Evolutionary conservation across 2,888 invertebrate species (phyloP).

Genomic region (Leucophenga montana): DNA sequence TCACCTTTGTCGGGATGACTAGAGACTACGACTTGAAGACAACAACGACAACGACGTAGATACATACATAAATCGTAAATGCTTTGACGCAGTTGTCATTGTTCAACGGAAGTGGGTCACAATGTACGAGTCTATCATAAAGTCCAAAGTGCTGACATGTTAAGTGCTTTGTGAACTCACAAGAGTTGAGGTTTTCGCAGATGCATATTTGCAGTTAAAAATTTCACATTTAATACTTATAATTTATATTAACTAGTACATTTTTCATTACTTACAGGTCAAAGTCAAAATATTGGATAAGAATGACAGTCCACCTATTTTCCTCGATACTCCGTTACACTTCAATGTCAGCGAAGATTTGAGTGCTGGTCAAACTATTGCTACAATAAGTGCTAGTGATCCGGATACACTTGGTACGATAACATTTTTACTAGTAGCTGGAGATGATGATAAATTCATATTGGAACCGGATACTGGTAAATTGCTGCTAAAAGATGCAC

Average conservation of each 20-base stretch:
- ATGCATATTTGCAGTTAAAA: background rate
- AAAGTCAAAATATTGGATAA: slow-evolving; percentile 89
- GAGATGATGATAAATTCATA: slow-evolving; percentile 80
- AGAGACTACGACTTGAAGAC: background rate
- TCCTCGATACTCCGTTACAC: slow-evolving; percentile 82
- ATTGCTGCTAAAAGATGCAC: slow-evolving; percentile 82
- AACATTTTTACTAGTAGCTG: slow-evolving; percentile 82
- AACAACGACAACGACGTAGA: slow-evolving; percentile 1
- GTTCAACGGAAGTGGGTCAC: slow-evolving; percentile 23
- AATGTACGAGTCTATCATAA: slow-evolving; percentile 24
- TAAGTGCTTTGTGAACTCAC: slow-evolving; percentile 14
- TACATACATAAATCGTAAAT: slow-evolving; percentile 21
- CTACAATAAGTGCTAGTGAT: slow-evolving; percentile 85
- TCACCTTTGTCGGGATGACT: slow-evolving; percentile 4
- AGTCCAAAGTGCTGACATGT: slow-evolving; percentile 22
- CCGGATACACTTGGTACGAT: slow-evolving; percentile 88
- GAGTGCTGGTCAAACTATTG: slow-evolving; percentile 85
- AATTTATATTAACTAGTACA: background rate
- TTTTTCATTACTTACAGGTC: slow-evolving; percentile 79
- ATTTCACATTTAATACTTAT: background rate
- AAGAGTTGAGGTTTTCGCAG: background rate
- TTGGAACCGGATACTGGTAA: slow-evolving; percentile 83
- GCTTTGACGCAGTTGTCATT: slow-evolving; percentile 27
- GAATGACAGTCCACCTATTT: slow-evolving; percentile 95
- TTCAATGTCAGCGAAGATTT: slow-evolving; percentile 89